Conservation (phyloP, 2,797 vertebrate species). For the Trematomus bernacchii region DNA sequence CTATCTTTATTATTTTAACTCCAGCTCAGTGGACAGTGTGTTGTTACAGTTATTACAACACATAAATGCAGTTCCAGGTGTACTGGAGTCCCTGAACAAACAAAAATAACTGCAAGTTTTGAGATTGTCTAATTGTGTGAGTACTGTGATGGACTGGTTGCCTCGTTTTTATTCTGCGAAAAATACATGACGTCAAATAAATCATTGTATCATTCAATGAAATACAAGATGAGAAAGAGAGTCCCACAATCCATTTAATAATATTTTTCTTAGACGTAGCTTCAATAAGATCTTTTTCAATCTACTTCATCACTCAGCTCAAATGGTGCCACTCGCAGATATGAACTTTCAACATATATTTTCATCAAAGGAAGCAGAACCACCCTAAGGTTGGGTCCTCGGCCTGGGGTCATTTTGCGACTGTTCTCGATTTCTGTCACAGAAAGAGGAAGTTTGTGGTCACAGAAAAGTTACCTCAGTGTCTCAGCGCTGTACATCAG, state of each 20-base stretch:
- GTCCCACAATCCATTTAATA: background rate
- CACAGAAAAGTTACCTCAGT: constrained; percentile 60
- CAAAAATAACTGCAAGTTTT: background rate
- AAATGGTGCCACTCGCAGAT: constrained; percentile 13
- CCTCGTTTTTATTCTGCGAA: background rate
- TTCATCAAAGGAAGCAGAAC: constrained; percentile 75
- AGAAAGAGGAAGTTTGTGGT: constrained; percentile 84
- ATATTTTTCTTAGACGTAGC: background rate
- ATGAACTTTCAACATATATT: constrained; percentile 26
- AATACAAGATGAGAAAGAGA: background rate
- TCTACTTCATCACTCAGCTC: constrained; percentile 9
- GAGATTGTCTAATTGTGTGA: background rate
- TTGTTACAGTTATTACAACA: background rate
- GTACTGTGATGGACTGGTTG: background rate
- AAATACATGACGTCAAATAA: background rate
- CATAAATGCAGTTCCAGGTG: background rate
- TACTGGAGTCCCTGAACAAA: background rate
- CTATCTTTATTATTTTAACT: background rate
- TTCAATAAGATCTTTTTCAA: background rate
- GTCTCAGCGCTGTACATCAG: constrained; percentile 35
- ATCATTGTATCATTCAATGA: background rate
- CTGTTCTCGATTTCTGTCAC: constrained; percentile 50
- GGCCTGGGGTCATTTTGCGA: constrained; percentile 60
- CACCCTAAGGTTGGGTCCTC: constrained; percentile 54
- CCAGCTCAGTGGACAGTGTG: background rate